These are phyloP conservation scores for Parazoanthus atlanticus DNA, from an alignment of 92 coral and sea anemone genomes.

Conservation along the genomic window DNA sequence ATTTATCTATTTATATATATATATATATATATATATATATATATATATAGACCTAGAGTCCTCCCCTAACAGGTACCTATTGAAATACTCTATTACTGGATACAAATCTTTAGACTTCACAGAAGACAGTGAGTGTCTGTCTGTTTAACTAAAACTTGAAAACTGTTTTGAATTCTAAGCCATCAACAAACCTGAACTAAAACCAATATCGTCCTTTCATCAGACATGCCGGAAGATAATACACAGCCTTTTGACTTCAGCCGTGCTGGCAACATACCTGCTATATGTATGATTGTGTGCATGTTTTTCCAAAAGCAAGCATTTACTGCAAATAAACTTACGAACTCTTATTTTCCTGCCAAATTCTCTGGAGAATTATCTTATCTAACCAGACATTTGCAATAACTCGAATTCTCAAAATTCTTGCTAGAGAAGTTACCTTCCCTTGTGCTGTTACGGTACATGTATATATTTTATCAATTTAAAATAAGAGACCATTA, in stretches of 20 bases:
- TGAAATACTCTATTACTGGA: not conserved
- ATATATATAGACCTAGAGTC: too few relatives aligned
- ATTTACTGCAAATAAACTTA: not conserved
- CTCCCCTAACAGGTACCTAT: not conserved
- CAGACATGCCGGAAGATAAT: not conserved
- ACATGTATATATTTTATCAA: not conserved
- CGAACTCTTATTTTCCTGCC: not conserved
- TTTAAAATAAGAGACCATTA: not conserved
- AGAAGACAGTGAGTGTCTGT: too few relatives aligned
- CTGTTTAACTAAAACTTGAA: not conserved
- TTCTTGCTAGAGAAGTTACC: not conserved
- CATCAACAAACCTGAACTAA: not conserved
- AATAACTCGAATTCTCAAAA: constrained; percentile 5
- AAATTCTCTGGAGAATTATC: not conserved
- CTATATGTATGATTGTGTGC: not conserved
- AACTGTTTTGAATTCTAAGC: too few relatives aligned
- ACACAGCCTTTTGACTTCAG: not conserved
- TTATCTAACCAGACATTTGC: not conserved
- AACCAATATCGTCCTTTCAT: not conserved
- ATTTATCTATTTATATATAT: too few relatives aligned
- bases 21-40: too few relatives aligned
- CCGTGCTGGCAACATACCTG: not conserved
- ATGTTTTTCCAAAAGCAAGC: not conserved
- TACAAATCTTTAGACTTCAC: too few relatives aligned
- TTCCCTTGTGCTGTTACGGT: not conserved